Percentiles rank a stretch among this genome's conserved stretches.
Conservation (phyloP, 1,140 invertebrate species). For the Platorchestia sp. region DNA sequence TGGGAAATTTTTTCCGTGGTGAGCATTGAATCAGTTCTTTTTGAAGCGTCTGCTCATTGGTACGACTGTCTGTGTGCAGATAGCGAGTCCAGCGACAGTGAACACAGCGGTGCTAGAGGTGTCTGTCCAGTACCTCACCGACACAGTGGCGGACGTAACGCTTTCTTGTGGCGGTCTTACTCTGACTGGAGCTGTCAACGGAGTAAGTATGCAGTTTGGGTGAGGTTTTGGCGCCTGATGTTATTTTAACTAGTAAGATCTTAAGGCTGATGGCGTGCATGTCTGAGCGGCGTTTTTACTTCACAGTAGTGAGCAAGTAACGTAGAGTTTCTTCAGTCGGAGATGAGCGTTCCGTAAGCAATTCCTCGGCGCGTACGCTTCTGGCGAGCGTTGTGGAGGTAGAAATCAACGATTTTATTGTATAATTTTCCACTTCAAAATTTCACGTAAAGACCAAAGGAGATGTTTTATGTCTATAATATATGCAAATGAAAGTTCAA, state of each 20-base stretch:
- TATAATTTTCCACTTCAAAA: no score
- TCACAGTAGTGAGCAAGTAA: neutral
- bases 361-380: no score
- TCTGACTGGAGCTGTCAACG: neutral
- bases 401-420: no score
- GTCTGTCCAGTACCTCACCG: slow-evolving; percentile 3
- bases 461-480: no score
- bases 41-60: neutral
- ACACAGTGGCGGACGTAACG: neutral
- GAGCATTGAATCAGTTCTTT: neutral
- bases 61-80: neutral
- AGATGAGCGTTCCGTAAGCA: neutral
- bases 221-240: neutral
- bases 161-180: neutral
- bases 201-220: neutral
- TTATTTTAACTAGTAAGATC: neutral
- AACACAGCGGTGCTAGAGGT: slow-evolving; percentile 9
- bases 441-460: no score
- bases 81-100: neutral
- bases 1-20: neutral
- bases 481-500: no score
- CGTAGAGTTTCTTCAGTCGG: neutral
- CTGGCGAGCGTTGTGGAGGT: no score
- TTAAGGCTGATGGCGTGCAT: neutral
- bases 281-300: neutral